These are phyloP conservation scores for Apus apus DNA, from an alignment of 2,113 vertebrate genomes.

Conservation along the genomic window DNA sequence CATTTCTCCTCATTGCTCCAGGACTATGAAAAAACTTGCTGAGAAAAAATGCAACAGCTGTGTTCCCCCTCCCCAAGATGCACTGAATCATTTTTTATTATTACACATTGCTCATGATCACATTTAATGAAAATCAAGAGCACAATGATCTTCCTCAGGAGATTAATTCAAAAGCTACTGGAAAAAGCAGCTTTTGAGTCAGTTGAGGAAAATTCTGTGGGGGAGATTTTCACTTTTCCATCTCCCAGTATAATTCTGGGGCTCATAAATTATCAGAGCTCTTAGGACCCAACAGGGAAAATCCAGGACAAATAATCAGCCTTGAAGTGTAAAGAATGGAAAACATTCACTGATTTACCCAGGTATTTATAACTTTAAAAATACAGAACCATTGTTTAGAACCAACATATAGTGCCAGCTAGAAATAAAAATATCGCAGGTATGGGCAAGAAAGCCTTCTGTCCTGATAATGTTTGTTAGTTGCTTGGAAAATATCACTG, in stretches of 20 bases:
- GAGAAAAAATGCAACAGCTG: not conserved
- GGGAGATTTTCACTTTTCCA: not conserved
- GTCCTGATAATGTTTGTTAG: not conserved
- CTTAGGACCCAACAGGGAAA: not conserved
- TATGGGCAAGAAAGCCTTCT: not conserved
- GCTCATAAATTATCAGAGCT: not conserved
- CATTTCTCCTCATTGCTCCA: not conserved
- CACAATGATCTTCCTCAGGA: not conserved
- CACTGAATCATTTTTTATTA: not conserved
- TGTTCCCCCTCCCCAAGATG: not conserved
- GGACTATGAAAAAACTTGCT: not conserved
- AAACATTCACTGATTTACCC: not conserved
- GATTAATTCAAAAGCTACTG: not conserved
- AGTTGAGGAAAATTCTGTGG: not conserved
- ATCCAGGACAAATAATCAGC: not conserved
- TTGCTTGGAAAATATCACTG: constrained; percentile 8
- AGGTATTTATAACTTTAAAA: not conserved
- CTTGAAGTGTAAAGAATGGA: not conserved
- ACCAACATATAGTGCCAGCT: not conserved
- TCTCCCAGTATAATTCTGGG: not conserved
- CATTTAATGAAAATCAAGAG: not conserved
- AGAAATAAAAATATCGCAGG: not conserved
- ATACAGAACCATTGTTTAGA: not conserved
- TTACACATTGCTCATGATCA: not conserved
- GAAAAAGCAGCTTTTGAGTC: not conserved